Base-by-base conservation (phyloP, 30 jellyfish, hydroid and myxozoan species). In the Pelagia noctiluca region DNA sequence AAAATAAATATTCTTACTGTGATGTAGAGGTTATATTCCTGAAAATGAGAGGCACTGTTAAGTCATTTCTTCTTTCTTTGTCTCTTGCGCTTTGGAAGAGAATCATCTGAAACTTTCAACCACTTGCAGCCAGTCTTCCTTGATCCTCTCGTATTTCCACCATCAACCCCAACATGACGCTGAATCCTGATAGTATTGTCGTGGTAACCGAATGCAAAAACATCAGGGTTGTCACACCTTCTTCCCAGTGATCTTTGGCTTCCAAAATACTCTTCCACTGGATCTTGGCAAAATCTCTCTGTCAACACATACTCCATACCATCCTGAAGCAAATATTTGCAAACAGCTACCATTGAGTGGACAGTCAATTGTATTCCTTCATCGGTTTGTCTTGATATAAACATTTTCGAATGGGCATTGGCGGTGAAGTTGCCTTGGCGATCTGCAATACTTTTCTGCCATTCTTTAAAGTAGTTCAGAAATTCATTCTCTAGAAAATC, bases 191-290 rank as follows among this genome's bases (percentile, higher is more conserved):
- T 19, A 4, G 85, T 61, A 53, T 78, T 78, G 48, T 61, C 37
- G 8, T 78, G 57, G 75, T 78, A 78, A 1, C 89, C 89, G 46
- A 78, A 78, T 1, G 19, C n/a, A 2, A 16, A 2, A 22, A 81
- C 1, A 32, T 42, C 78, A 35, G 87, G 91, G 34, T 81, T 67
- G 77, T 81, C 91, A 52, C 12, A 21, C 28, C 91, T 22, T 23
- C 91, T 65, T n/a, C 91, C 86, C 0, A 81, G 62, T 2, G 30
- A 19, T 1, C 91, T 21, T 24, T 81, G 91, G 12, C 19, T 24
- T 5, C 91, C 88, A 68, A 81, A 81, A 34, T 63, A 67, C 35
- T 81, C 76, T 34, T 67, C 85, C 33, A 81, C 89, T 13, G 63
- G 61, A 26, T 81, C 91, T 36, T 78, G 89, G 31, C 83, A 53